Base-by-base conservation (phyloP, 2,113 vertebrate species). In the Camelus bactrianus region DNA sequence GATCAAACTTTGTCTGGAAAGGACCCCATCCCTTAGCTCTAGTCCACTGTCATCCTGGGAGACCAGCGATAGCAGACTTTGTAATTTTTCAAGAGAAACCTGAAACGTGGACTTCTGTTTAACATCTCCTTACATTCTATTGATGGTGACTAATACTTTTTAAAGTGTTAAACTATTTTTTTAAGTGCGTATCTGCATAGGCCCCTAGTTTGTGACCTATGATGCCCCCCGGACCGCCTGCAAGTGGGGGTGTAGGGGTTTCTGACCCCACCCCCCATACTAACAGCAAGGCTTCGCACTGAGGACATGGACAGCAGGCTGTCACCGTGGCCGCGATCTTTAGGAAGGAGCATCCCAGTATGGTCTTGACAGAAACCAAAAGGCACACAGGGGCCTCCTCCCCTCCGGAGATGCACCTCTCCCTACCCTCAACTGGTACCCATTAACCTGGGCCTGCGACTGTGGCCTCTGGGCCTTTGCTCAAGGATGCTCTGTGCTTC, bases 111-210 rank as follows among this genome's bases (percentile, higher is more conserved):
- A 69, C n/a, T 86, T 90, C 69, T 70, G 56, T 67, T 64, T 95
- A 30, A 26, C 50, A 52, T 86, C 22, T 91, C 30, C 35, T 38
- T 80, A 72, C 75, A 75, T 91, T 75, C 65, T 81, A 85, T 81
- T 46, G 7, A 70, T 46, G 22, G 52, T 11, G 38, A 94, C 42
- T 73, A 58, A 38, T 56, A 42, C 38, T 73, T 72, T 50, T 15
- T 26, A 69, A 95, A 56, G 42, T 83, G 35, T 50, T 93, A 54
- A 42, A 26, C n/a, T 28, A 19, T 35, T 81, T 96, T 73, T 42
- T 4, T 12, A 67, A 82, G 10, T 50, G n/a, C 42, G 0, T 77
- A 65, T 46, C 32, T 89, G 56, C 11, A 1, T 14, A 73, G 70
- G 28, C 20, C 24, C 9, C 32, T 17, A 19, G 26, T 56, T 83